Evolutionary conservation across 2,113 vertebrate species (phyloP).

Genomic region (Mesembrinibis cayennensis): DNA sequence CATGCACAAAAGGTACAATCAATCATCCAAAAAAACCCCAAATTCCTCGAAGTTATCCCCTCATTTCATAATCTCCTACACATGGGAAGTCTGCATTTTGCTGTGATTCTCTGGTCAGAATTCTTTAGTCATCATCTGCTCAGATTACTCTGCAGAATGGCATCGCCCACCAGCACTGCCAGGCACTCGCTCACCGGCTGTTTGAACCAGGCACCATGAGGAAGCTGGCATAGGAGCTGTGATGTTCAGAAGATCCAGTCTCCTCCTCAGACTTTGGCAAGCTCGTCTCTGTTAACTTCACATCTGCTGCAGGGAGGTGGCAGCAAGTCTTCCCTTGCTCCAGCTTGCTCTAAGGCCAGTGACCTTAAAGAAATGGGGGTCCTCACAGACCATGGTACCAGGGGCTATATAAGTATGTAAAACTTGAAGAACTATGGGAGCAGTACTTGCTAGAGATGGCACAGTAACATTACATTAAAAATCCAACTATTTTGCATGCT

Average conservation of each 20-base stretch:
- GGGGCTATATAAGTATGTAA: not conserved
- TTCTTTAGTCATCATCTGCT: not conserved
- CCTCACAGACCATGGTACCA: not conserved
- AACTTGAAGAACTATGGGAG: not conserved
- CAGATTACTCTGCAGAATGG: not conserved
- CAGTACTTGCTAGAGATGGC: not conserved
- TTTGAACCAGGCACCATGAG: not conserved
- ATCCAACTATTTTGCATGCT: not conserved
- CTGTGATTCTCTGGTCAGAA: not conserved
- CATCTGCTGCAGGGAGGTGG: not conserved
- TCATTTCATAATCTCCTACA: not conserved
- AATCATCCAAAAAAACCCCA: not conserved
- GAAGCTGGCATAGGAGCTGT: not conserved
- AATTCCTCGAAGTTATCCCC: not conserved
- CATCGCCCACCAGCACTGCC: not conserved
- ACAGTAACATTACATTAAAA: not conserved
- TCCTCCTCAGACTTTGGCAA: not conserved
- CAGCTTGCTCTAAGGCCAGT: not conserved
- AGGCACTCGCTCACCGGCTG: accelerated
- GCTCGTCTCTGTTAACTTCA: not conserved
- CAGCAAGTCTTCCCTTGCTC: not conserved
- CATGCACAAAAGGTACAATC: not conserved
- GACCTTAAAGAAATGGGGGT: not conserved
- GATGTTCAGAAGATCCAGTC: not conserved
- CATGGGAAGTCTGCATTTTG: not conserved